Evolutionary conservation across 2,888 invertebrate species (phyloP), one percentile per base, ranked within the genome.

Genomic region (Nymphalis polychloros): DNA sequence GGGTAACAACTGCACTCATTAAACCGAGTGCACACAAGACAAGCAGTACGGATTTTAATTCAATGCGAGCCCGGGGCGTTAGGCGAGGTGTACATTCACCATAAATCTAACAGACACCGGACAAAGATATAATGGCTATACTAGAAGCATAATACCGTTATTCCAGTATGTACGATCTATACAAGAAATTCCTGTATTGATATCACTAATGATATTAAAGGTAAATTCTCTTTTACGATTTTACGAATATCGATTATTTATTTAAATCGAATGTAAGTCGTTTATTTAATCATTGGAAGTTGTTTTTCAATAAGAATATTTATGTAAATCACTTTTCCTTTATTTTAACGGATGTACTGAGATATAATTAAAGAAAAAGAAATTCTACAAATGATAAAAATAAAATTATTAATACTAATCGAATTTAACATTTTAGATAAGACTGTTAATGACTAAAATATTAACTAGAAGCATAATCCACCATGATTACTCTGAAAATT

Each of bases 101-200:
- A 66, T 55, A 66, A 66, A 66, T 61, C 61, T 66, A 35, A 46
- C 55, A 55, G 55, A 55, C 48, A 13, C 35, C 53, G 48, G 60
- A 66, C 66, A 66, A 61, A 47, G 60, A 59, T 61, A 61, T 66
- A 66, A 61, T 61, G 47, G 61, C 66, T 47, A 53, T 61, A 66
- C 61, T 47, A 60, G 52, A 31, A 48, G 35, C 31, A 52, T 48
- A 35, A 13, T 47, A 55, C 66, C 61, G 66, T 61, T 66, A 61
- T 20, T 53, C 55, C n/a, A 55, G 55, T 55, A 31, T 55, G 52
- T 52, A 31, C 55, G 55, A 55, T n/a, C 55, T 55, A 31, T 55
- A 31, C 55, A 55, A 55, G 55, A 27, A n/a, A 31, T 31, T 31
- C 55, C 27, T 55, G 55, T 55, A 35, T 31, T n/a, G n/a, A 31